phyloP scores from a whole-genome alignment of 2,113 vertebrate species.

The Cavia aperea region DNA sequence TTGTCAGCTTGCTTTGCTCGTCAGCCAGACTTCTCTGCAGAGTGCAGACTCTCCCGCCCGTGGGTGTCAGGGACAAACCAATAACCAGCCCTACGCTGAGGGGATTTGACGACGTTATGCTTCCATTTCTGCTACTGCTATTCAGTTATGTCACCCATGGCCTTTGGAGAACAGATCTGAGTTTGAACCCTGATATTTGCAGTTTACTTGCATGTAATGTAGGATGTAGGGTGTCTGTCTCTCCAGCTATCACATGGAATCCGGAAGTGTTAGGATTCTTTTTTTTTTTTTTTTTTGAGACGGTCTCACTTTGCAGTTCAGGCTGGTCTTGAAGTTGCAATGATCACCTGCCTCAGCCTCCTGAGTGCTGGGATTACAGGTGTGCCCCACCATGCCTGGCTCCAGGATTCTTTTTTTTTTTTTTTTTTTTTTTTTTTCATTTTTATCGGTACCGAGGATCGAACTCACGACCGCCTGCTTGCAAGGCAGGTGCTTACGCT shows the following conservation, averaged over 20 bases:
- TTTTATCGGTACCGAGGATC: too few species aligned
- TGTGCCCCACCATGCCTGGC: too few species aligned
- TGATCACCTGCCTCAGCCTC: too few species aligned
- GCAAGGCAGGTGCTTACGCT: too few species aligned
- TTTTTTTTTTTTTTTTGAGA: too few species aligned
- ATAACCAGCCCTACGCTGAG: background rate
- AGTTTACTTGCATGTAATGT: background rate
- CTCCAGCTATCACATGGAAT: background rate
- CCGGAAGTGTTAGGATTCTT: background rate
- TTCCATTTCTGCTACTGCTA: background rate
- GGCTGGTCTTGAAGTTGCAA: too few species aligned
- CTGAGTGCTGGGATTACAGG: too few species aligned
- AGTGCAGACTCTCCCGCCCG: background rate
- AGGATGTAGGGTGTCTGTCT: background rate
- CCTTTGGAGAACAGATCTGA: background rate
- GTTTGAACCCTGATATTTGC: conserved; percentile 5
- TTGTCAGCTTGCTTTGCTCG: background rate
- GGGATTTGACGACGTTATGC: background rate
- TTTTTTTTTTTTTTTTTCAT: too few species aligned
- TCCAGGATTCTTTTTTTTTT: too few species aligned
- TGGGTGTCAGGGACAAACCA: background rate
- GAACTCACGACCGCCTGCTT: too few species aligned
- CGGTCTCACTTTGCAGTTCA: too few species aligned
- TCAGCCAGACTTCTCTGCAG: background rate
- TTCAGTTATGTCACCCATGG: background rate